These are phyloP conservation scores for Scaptodrosophila lebanonensis DNA, from an alignment of 1,140 invertebrate genomes.

Conservation along the genomic window DNA sequence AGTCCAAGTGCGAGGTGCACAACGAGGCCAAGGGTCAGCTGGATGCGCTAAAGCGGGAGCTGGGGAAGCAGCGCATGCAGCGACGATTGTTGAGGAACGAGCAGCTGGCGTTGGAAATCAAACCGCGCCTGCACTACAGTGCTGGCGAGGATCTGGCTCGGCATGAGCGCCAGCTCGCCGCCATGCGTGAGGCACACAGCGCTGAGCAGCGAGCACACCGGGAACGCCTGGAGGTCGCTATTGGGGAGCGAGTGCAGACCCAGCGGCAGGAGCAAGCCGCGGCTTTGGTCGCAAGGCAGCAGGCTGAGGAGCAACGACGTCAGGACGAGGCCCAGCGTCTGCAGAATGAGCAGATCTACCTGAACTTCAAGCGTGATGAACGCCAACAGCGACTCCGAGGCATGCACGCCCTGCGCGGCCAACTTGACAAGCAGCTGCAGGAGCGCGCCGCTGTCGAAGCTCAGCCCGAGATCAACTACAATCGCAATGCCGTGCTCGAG, in stretches of 20 bases:
- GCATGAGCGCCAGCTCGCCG: constrained; percentile 35
- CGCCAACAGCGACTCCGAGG: constrained; percentile 41
- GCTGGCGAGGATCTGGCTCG: constrained; percentile 45
- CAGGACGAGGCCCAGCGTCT: constrained; percentile 30
- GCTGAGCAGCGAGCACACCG: constrained; percentile 51
- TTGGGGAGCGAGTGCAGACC: constrained; percentile 32
- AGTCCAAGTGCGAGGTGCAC: constrained; percentile 52
- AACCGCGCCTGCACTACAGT: constrained; percentile 54
- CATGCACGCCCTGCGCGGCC: constrained; percentile 29
- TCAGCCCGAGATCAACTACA: constrained; percentile 48
- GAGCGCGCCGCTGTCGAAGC: constrained; percentile 30
- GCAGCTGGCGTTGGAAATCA: constrained; percentile 38
- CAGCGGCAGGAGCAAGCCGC: constrained; percentile 45
- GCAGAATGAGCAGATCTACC: constrained; percentile 42
- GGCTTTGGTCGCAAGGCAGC: constrained; percentile 18
- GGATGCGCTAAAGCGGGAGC: constrained; percentile 41
- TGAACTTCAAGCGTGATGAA: constrained; percentile 46
- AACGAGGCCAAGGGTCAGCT: constrained; percentile 50
- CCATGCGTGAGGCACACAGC: constrained; percentile 57
- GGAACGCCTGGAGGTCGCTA: constrained; percentile 23
- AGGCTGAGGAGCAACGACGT: constrained; percentile 21
- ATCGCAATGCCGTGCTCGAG: constrained; percentile 48
- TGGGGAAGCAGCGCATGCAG: constrained; percentile 33
- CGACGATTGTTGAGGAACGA: constrained; percentile 39
- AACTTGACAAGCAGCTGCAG: constrained; percentile 46